These are phyloP conservation scores for Dioctria rufipes DNA, from an alignment of 2,888 invertebrate genomes.

Conservation along the genomic window DNA sequence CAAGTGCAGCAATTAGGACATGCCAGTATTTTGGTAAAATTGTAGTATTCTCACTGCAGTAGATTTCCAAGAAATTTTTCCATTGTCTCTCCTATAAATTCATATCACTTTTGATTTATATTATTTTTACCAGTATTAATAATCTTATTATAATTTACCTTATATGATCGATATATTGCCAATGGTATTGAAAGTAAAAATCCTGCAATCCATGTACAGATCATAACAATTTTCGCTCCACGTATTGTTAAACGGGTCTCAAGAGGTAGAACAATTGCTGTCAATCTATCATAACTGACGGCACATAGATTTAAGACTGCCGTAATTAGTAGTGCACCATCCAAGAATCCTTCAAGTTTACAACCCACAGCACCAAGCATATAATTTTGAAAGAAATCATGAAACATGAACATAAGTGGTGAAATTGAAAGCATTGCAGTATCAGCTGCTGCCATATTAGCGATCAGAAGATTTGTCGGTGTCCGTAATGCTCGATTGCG, in stretches of 20 bases:
- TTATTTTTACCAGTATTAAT: background rate
- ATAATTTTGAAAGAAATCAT: constrained; percentile 86
- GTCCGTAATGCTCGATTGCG: constrained; percentile 78
- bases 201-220: constrained; percentile 79
- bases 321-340: constrained; percentile 82
- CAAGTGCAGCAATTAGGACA: constrained; percentile 80
- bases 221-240: constrained; percentile 78
- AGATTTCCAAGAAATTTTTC: constrained; percentile 83
- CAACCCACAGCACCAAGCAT: constrained; percentile 82
- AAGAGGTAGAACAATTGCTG: constrained; percentile 83
- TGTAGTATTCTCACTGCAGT: constrained; percentile 79
- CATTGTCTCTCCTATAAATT: constrained; percentile 78
- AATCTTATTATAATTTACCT: constrained; percentile 69
- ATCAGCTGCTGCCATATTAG: constrained; percentile 83
- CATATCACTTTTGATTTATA: background rate
- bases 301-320: constrained; percentile 84
- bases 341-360: constrained; percentile 82
- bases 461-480: constrained; percentile 81
- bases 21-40: constrained; percentile 84
- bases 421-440: constrained; percentile 78
- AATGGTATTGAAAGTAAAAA: constrained; percentile 78
- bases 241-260: constrained; percentile 79
- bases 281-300: constrained; percentile 87
- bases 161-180: constrained; percentile 76
- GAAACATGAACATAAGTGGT: constrained; percentile 83